Evolutionary conservation across 2,888 invertebrate genomes (phyloP).

Genomic region (Drosophila mettleri): DNA sequence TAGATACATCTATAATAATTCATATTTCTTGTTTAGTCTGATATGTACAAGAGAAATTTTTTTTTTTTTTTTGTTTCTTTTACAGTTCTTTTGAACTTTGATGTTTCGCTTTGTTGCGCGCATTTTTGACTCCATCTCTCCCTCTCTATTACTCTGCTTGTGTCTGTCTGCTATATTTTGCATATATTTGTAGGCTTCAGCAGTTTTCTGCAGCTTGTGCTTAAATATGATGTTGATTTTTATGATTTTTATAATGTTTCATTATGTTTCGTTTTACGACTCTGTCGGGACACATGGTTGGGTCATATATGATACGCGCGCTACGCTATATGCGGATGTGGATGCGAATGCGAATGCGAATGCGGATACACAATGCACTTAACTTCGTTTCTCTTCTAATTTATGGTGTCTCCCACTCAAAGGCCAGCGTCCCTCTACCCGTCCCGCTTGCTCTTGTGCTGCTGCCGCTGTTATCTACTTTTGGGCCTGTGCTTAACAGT

Average conservation of each 20-base stretch:
- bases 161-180: slow-evolving; percentile 31
- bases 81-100: slow-evolving; percentile 12
- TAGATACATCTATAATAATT: neutral
- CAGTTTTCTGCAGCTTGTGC: slow-evolving; percentile 53
- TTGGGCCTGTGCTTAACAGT: slow-evolving; percentile 63
- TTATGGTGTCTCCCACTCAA: slow-evolving; percentile 46
- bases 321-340: slow-evolving; percentile 12
- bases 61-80: neutral
- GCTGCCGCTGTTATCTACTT: slow-evolving; percentile 50
- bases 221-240: slow-evolving; percentile 80
- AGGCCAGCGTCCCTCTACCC: slow-evolving; percentile 5
- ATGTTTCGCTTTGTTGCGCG: slow-evolving; percentile 3
- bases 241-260: slow-evolving; percentile 81
- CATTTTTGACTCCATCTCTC: neutral
- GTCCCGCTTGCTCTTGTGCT: slow-evolving; percentile 27
- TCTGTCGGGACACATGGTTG: slow-evolving; percentile 64
- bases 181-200: slow-evolving; percentile 54
- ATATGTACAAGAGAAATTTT: too few relatives aligned
- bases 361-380: slow-evolving; percentile 61
- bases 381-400: slow-evolving; percentile 72
- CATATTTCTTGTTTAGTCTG: neutral
- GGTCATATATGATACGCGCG: slow-evolving; percentile 37
- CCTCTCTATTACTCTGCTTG: neutral
- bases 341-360: slow-evolving; percentile 30
- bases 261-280: slow-evolving; percentile 79